These are phyloP conservation scores for Agriopis aurantiaria DNA, from an alignment of 2,888 invertebrate species.

Conservation along the genomic window DNA sequence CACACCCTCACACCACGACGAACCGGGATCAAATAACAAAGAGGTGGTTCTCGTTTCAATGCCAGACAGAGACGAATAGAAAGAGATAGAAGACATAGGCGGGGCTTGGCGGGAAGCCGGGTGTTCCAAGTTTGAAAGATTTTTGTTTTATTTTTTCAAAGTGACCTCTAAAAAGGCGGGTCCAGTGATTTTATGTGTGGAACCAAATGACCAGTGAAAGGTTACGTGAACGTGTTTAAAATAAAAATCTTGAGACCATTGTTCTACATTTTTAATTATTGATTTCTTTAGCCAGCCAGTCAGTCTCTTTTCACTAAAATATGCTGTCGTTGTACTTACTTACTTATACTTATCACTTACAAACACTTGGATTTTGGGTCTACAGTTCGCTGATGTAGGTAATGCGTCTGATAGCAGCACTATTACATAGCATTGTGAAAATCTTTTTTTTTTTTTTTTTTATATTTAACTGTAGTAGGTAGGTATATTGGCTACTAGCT, in stretches of 20 bases:
- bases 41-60: conserved; percentile 71
- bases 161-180: conserved; percentile 61
- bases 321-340: too few relatives aligned
- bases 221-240: conserved; percentile 14
- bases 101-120: conserved; percentile 59
- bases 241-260: neutral
- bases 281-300: neutral
- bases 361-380: too few relatives aligned
- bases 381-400: too few relatives aligned
- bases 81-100: conserved; percentile 57
- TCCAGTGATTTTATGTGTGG: conserved; percentile 17
- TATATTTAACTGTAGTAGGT: too few relatives aligned
- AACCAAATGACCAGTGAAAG: conserved; percentile 2
- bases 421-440: too few relatives aligned
- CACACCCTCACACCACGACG: conserved; percentile 72
- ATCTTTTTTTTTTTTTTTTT: too few relatives aligned
- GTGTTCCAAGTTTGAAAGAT: conserved; percentile 53
- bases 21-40: conserved; percentile 79
- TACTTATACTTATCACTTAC: too few relatives aligned
- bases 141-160: conserved; percentile 53
- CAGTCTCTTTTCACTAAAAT: too few relatives aligned
- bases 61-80: conserved; percentile 61
- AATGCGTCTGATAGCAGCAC: too few relatives aligned
- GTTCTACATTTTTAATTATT: conserved; percentile 1
- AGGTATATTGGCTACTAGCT: too few relatives aligned